A percentile compares a stretch with the other conserved stretches of the same genome.
Conservation (phyloP, 2,113 vertebrate genomes). For the Nothocercus nigrocapillus region DNA sequence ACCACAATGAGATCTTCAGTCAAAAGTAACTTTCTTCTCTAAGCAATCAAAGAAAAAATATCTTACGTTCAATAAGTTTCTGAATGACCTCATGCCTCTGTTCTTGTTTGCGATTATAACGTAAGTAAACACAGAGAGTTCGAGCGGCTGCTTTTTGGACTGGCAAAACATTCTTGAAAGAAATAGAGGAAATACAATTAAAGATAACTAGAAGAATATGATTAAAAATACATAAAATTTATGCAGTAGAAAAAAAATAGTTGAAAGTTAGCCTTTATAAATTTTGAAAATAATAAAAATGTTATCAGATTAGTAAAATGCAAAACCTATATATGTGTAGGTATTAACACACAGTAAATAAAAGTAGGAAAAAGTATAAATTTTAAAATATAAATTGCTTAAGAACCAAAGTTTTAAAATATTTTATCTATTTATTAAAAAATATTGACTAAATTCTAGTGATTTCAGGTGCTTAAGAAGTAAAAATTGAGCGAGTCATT, state of each 20-base stretch:
- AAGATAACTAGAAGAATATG: background rate
- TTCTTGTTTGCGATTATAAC: slow-evolving; percentile 94
- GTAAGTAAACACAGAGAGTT: slow-evolving; percentile 90
- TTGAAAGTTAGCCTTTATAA: background rate
- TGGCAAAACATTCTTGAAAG: slow-evolving; percentile 90
- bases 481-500: background rate
- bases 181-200: slow-evolving; percentile 56
- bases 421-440: background rate
- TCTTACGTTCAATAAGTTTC: slow-evolving; percentile 91
- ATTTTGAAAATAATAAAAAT: background rate
- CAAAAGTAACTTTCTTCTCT: slow-evolving; percentile 9
- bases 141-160: slow-evolving; percentile 93
- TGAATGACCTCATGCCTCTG: slow-evolving; percentile 92
- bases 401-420: background rate
- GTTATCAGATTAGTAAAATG: background rate
- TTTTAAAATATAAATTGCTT: background rate
- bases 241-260: background rate
- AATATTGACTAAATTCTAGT: background rate
- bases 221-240: background rate
- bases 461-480: background rate
- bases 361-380: background rate
- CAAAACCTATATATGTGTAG: background rate
- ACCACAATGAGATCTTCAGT: background rate
- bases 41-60: background rate
- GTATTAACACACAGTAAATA: background rate